Percentiles rank a stretch among this genome's conserved stretches.
Conservation (phyloP, 2,797 vertebrate genomes). For the Lepidocolaptes lacrymiger region DNA sequence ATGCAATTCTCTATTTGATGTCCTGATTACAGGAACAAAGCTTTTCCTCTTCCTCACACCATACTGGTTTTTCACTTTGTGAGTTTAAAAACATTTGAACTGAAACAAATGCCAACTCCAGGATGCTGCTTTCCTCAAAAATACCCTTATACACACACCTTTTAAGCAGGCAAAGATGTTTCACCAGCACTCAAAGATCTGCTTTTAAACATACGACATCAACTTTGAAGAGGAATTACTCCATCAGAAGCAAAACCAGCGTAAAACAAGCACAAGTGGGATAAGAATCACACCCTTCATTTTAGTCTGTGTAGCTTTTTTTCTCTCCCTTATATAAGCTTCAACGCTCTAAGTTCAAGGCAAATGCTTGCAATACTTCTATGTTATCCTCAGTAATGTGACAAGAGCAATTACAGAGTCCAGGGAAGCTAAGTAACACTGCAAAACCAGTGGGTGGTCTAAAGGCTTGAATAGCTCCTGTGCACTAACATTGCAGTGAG, state of each 20-base stretch:
- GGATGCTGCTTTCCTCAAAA: not conserved
- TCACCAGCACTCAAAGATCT: not conserved
- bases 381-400: constrained; percentile 6
- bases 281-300: constrained; percentile 8
- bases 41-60: not conserved
- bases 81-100: not conserved
- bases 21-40: not conserved
- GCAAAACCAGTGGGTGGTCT: constrained; percentile 37
- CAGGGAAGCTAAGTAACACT: constrained; percentile 2
- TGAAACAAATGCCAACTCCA: not conserved
- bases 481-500: not conserved
- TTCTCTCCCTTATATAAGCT: not conserved
- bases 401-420: constrained; percentile 42
- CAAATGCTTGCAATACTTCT: constrained; percentile 43
- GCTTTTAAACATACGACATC: not conserved
- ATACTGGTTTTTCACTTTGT: not conserved
- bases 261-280: not conserved
- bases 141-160: not conserved
- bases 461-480: constrained; percentile 8
- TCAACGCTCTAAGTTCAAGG: not conserved
- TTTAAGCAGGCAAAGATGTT: not conserved
- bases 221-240: not conserved
- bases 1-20: not conserved
- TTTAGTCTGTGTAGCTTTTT: not conserved
- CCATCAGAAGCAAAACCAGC: not conserved